These are phyloP conservation scores for Pomatostomus ruficeps DNA, from an alignment of 2,113 vertebrate genomes.

Conservation along the genomic window DNA sequence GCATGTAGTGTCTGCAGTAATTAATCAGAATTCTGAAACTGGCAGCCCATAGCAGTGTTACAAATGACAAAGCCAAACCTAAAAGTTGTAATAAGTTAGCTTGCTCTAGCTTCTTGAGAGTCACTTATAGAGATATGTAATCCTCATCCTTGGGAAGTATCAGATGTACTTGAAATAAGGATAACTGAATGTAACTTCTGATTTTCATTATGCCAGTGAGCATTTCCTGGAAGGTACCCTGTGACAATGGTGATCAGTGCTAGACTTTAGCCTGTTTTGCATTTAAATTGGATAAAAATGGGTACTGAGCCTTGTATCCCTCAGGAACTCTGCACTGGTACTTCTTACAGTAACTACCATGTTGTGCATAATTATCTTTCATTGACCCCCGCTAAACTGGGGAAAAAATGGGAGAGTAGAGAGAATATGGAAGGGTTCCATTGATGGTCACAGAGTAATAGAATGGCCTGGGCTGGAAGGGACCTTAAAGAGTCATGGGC, in stretches of 20 bases:
- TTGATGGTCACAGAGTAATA: not conserved
- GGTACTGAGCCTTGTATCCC: not conserved
- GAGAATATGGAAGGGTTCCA: not conserved
- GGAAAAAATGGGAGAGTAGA: not conserved
- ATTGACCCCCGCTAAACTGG: not conserved
- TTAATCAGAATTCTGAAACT: conserved; percentile 36
- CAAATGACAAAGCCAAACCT: not conserved
- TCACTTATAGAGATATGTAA: not conserved
- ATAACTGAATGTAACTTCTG: not conserved
- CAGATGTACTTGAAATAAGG: not conserved
- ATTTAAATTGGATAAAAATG: not conserved
- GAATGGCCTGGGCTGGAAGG: not conserved
- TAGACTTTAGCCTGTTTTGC: not conserved
- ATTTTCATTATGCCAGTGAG: not conserved
- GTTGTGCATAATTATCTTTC: not conserved
- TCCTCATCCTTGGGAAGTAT: not conserved
- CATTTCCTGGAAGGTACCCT: not conserved
- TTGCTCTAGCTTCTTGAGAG: not conserved
- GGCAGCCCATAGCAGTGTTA: not conserved
- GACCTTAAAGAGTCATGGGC: not conserved
- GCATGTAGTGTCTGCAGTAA: not conserved
- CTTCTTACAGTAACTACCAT: not conserved
- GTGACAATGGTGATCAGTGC: not conserved
- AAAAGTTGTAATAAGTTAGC: not conserved
- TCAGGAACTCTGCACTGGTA: not conserved